Evolutionary conservation across 1,140 invertebrate species (phyloP).

Genomic region (Solenopsis fugax): DNA sequence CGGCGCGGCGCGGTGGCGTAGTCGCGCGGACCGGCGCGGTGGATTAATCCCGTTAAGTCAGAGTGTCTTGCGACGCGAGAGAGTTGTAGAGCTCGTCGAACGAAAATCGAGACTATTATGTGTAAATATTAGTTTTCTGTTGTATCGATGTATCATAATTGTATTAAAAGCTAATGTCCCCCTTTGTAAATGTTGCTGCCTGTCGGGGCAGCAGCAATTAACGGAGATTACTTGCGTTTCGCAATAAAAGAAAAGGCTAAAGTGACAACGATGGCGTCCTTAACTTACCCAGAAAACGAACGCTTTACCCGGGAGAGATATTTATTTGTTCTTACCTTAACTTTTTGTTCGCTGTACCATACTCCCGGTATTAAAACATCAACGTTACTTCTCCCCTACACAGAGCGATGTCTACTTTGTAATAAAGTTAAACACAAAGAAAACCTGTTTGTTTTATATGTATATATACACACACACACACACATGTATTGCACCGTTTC

Average conservation of each 20-base stretch:
- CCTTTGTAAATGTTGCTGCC: conserved; percentile 47
- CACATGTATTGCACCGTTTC: neutral
- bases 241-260: conserved; percentile 49
- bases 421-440: conserved; percentile 21
- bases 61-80: conserved; percentile 26
- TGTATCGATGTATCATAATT: conserved; percentile 58
- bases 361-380: neutral
- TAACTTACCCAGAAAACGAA: conserved; percentile 50
- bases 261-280: conserved; percentile 58
- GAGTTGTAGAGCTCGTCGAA: conserved; percentile 18
- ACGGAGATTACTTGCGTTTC: conserved; percentile 48
- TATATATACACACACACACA: neutral
- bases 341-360: neutral
- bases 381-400: neutral
- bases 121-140: conserved; percentile 51
- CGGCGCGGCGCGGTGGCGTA: neutral
- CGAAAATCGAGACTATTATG: conserved; percentile 41
- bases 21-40: conserved; percentile 9
- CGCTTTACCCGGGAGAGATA: neutral
- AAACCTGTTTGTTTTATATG: neutral
- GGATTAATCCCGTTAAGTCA: conserved; percentile 45
- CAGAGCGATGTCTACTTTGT: conserved; percentile 16
- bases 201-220: conserved; percentile 36
- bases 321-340: conserved; percentile 15
- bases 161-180: conserved; percentile 48